Evolutionary conservation across 2,113 vertebrate species (phyloP).

Genomic region (Phasianus colchicus): DNA sequence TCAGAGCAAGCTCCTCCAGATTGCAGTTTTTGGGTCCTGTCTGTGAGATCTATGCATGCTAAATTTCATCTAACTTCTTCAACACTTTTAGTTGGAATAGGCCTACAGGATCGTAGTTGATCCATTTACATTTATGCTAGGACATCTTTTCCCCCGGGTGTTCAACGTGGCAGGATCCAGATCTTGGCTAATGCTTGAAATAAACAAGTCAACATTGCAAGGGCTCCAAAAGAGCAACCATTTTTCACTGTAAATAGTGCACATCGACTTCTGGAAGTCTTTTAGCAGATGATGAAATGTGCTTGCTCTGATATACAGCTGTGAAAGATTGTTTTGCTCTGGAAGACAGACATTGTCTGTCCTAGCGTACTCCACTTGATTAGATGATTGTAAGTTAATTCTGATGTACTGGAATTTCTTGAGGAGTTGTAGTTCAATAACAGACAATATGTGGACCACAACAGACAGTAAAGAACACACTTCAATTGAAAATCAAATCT

Average conservation of each 20-base stretch:
- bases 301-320: not conserved
- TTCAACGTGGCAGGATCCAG: not conserved
- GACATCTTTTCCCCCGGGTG: not conserved
- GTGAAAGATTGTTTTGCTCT: not conserved
- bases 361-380: not conserved
- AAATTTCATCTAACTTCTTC: not conserved
- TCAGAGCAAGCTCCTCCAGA: not conserved
- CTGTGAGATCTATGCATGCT: not conserved
- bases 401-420: not conserved
- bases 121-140: not conserved
- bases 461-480: not conserved
- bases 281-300: not conserved
- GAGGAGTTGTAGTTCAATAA: not conserved
- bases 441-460: not conserved
- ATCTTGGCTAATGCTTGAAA: not conserved
- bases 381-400: not conserved
- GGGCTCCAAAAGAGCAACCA: not conserved
- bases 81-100: not conserved
- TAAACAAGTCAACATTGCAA: not conserved
- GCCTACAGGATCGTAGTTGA: not conserved
- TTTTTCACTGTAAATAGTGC: not conserved
- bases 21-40: not conserved
- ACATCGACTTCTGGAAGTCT: not conserved
- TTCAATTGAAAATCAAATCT: not conserved
- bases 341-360: not conserved